Conservation (phyloP, 2,113 vertebrate genomes). For the Petaurus breviceps region DNA sequence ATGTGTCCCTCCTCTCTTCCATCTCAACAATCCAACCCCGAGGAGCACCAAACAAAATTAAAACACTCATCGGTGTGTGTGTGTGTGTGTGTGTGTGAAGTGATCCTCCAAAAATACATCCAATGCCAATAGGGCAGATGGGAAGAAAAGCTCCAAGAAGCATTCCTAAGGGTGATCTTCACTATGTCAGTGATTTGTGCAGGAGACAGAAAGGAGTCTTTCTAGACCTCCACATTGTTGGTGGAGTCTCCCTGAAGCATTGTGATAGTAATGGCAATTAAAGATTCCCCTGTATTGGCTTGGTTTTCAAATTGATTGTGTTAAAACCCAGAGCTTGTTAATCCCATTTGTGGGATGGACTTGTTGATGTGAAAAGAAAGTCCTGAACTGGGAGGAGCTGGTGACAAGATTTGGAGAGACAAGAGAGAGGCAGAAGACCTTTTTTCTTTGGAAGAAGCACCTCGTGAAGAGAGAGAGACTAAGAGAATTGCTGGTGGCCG, state of each 20-base stretch:
- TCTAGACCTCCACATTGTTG: neutral
- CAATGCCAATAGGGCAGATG: neutral
- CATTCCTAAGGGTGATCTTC: neutral
- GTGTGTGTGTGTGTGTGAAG: conserved; percentile 19
- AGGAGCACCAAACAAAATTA: conserved; percentile 31
- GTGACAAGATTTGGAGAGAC: no score
- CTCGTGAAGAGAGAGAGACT: no score
- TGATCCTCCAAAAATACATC: conserved; percentile 55
- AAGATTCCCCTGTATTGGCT: no score
- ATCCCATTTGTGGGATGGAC: no score
- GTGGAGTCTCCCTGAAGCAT: neutral
- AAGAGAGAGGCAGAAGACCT: no score
- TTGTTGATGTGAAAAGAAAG: no score
- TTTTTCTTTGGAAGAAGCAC: no score
- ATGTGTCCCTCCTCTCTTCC: conserved; percentile 42
- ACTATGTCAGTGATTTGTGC: neutral
- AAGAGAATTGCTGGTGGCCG: no score
- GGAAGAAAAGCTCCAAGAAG: conserved; percentile 14
- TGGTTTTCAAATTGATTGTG: no score
- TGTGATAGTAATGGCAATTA: no score
- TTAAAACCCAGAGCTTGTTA: no score
- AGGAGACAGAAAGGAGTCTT: neutral
- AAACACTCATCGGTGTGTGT: conserved; percentile 47
- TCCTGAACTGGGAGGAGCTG: no score
- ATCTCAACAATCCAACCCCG: neutral